phyloP scores from a whole-genome alignment of 2,113 vertebrate species.

The Gila orcuttii region DNA sequence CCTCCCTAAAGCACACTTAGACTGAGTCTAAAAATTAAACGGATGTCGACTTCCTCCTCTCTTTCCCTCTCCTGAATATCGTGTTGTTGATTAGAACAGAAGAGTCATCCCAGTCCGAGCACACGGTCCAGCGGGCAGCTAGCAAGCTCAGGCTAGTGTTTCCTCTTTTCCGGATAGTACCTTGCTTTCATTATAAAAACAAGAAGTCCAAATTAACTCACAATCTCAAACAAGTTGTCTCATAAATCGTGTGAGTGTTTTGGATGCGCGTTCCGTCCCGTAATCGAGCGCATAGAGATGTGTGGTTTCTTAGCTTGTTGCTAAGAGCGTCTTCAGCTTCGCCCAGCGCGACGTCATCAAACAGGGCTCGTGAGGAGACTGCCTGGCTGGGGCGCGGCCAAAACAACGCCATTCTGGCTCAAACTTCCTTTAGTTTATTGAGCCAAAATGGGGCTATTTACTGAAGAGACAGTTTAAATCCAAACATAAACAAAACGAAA shows the following conservation, averaged over 20 bases:
- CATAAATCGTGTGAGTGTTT: constrained; percentile 54
- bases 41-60: constrained; percentile 59
- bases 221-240: neutral
- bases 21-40: constrained; percentile 66
- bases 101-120: constrained; percentile 69
- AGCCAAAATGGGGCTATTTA: constrained; percentile 14
- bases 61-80: constrained; percentile 68
- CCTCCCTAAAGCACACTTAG: constrained; percentile 62
- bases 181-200: neutral
- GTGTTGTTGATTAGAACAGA: constrained; percentile 58
- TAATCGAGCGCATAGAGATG: constrained; percentile 33
- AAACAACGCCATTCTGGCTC: constrained; percentile 23
- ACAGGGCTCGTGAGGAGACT: constrained; percentile 48
- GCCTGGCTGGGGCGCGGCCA: constrained; percentile 57
- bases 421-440: neutral
- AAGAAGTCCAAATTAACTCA: neutral
- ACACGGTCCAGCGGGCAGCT: constrained; percentile 43
- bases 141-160: constrained; percentile 30
- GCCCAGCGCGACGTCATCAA: constrained; percentile 58
- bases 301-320: constrained; percentile 69
- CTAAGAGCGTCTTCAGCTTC: constrained; percentile 76
- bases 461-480: neutral
- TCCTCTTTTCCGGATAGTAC: constrained; percentile 11
- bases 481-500: neutral
- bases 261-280: constrained; percentile 51